A percentile compares a stretch with the other conserved stretches of the same genome.
Conservation (phyloP, 30 jellyfish, hydroid and myxozoan species). For the Mastigias papua region DNA sequence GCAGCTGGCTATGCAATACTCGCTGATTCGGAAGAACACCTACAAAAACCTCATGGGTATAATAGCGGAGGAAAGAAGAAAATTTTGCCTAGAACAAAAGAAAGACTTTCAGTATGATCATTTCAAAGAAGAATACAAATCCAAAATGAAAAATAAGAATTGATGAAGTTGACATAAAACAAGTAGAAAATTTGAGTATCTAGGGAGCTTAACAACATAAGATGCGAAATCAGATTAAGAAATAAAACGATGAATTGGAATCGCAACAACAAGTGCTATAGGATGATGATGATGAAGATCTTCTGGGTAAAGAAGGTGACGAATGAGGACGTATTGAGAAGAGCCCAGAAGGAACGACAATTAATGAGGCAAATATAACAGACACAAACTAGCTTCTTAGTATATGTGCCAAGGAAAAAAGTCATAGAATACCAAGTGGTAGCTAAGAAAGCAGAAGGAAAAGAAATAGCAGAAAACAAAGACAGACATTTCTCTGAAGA, state of each 20-base stretch:
- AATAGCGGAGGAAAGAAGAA: slow-evolving; percentile 37
- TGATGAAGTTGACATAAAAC: slow-evolving; percentile 26
- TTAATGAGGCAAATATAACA: slow-evolving; percentile 5
- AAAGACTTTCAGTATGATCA: slow-evolving; percentile 41
- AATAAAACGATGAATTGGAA: slow-evolving; percentile 19
- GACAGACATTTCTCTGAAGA: not conserved
- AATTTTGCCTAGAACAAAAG: slow-evolving; percentile 37
- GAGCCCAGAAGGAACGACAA: slow-evolving; percentile 55
- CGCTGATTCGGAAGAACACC: slow-evolving; percentile 64
- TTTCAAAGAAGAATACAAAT: slow-evolving; percentile 39
- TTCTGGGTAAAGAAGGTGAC: slow-evolving; percentile 32
- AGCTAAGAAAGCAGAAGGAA: slow-evolving; percentile 2
- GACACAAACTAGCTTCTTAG: slow-evolving; percentile 43
- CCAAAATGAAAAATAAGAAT: slow-evolving; percentile 21
- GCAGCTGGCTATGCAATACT: slow-evolving; percentile 44
- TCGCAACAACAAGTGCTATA: slow-evolving; percentile 11
- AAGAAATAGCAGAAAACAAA: not conserved
- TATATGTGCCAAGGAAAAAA: slow-evolving; percentile 3
- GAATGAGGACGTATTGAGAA: too few relatives aligned
- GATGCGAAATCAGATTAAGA: slow-evolving; percentile 19
- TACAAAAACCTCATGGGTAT: slow-evolving; percentile 19
- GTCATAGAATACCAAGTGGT: slow-evolving; percentile 3
- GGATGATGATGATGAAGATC: slow-evolving; percentile 30
- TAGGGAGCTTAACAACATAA: not conserved
- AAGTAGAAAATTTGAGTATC: slow-evolving; percentile 2